phyloP scores from a whole-genome alignment of 2,797 vertebrate genomes.

The Poecilia picta region DNA sequence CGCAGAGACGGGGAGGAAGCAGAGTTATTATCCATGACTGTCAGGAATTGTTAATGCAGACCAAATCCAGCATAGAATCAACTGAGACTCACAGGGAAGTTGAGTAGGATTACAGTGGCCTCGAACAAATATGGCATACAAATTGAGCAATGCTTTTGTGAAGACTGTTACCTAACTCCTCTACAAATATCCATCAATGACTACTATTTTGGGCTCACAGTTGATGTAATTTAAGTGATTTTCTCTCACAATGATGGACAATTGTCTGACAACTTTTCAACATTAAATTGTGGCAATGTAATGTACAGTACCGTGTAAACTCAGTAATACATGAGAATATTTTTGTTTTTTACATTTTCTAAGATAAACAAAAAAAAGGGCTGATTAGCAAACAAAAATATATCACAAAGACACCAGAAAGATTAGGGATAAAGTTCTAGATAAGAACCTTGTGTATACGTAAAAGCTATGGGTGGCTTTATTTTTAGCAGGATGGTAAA shows the following conservation, averaged over 20 bases:
- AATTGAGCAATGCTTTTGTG: background rate
- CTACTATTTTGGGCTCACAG: background rate
- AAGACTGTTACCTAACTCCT: background rate
- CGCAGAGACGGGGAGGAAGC: background rate
- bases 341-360: no score
- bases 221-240: background rate
- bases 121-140: background rate
- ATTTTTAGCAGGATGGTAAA: no score
- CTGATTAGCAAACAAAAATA: no score
- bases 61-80: background rate
- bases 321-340: no score
- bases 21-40: background rate
- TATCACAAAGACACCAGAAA: no score
- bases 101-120: background rate
- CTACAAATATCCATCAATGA: background rate
- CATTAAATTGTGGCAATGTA: background rate
- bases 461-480: no score
- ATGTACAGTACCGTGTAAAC: no score
- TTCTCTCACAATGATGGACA: background rate
- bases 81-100: background rate
- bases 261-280: background rate
- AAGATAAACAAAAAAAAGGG: no score
- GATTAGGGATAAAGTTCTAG: no score
- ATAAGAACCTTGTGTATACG: no score
- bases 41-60: background rate